Evolutionary conservation across 2,888 invertebrate genomes (phyloP), one percentile per base, ranked within the genome.

Genomic region (Odiellus spinosus): DNA sequence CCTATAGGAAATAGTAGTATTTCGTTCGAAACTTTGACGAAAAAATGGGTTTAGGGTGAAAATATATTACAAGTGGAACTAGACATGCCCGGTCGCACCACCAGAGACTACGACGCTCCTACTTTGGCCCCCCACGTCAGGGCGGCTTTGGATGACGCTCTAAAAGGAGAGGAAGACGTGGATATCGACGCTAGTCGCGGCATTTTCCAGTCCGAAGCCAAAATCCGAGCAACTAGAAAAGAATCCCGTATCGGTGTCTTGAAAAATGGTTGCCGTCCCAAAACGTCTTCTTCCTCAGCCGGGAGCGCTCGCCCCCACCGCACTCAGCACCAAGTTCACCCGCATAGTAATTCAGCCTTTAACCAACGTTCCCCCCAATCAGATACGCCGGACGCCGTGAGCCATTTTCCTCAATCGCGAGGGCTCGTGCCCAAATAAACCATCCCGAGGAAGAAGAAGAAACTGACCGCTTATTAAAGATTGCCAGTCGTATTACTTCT

Each of bases 41-140:
- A 12, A 12, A 12, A 12, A 34, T 12, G 11, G 34, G 34, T 50
- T 46, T 56, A 68, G 70, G 73, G 71, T 39, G 82, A 84, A 64
- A 80, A 82, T 68, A 75, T 85, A 51, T 67, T 85, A 55, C 74
- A 76, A 59, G 71, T 85, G 55, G 76, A 78, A 59, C 69, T 85
- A 54, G 79, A 83, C 60, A 76, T 81, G 72, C 80, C 82, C 36
- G 74, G 77, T 44, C 65, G 80, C 60, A 83, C 83, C 47, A 84
- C 84, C 1, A 70, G 80, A 57, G 76, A 78, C 59, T 84, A 84
- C 67, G 74, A 74, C 53, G 75, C 76, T 38, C 81, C 81, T 1
- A 68, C 70, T 1, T 21, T 53, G 17, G 78, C 80, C n/a, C 80
- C 81, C 1, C 74, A 76, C 48, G 75, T 81, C 50, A 77, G 78